A percentile compares a stretch with the other conserved stretches of the same genome.
These are phyloP conservation scores for Ips nitidus DNA, from an alignment of 1,140 invertebrate genomes.

Conservation along the genomic window DNA sequence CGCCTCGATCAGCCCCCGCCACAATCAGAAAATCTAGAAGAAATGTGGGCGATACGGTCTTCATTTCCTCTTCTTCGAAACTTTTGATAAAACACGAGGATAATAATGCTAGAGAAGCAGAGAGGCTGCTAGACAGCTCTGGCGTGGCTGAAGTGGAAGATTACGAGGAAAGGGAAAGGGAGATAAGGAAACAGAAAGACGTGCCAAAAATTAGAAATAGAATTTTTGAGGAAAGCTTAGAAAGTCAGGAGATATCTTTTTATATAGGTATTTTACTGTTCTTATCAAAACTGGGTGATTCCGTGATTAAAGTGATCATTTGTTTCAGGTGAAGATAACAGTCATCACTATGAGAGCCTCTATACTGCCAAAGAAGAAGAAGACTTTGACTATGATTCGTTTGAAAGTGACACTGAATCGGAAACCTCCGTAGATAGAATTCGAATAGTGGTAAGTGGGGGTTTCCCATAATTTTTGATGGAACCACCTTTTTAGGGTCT, in stretches of 20 bases:
- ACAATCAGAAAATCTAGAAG: constrained; percentile 38
- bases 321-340: constrained; percentile 25
- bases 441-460: constrained; percentile 16
- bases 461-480: too few relatives aligned
- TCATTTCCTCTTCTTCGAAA: constrained; percentile 44
- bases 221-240: constrained; percentile 45
- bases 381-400: constrained; percentile 63
- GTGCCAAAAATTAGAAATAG: constrained; percentile 42
- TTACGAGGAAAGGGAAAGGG: constrained; percentile 26
- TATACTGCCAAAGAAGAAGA: constrained; percentile 34
- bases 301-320: background rate
- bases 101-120: constrained; percentile 6
- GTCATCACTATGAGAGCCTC: constrained; percentile 30
- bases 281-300: background rate
- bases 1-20: constrained; percentile 43
- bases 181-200: constrained; percentile 37
- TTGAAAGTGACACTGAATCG: constrained; percentile 62
- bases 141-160: constrained; percentile 27
- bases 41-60: constrained; percentile 48
- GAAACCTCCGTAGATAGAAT: constrained; percentile 43
- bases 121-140: constrained; percentile 10
- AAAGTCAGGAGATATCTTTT: constrained; percentile 45
- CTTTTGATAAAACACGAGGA: constrained; percentile 38
- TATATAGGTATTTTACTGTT: constrained; percentile 41
- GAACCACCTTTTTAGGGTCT: too few relatives aligned